Evolutionary conservation across 2,888 invertebrate species (phyloP).

Genomic region (Hyposoter dolosus): DNA sequence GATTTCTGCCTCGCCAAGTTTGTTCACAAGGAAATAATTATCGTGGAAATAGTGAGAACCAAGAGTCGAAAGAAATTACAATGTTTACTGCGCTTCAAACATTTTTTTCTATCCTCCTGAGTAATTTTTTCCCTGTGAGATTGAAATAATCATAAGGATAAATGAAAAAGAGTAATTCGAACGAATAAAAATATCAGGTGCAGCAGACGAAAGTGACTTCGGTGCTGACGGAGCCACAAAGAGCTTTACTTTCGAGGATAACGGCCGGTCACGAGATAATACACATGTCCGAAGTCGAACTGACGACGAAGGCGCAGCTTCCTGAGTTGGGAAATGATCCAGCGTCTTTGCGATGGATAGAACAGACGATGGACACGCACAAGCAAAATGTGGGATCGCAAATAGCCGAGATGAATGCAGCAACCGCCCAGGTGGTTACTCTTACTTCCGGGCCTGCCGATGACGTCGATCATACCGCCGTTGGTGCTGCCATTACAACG

Average conservation of each 20-base stretch:
- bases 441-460: conserved; percentile 93
- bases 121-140: background rate
- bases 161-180: conserved; percentile 73
- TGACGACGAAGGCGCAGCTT: conserved; percentile 87
- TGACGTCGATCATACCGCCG: conserved; percentile 97
- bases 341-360: conserved; percentile 96
- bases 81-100: background rate
- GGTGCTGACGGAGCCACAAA: conserved; percentile 95
- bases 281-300: conserved; percentile 92
- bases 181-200: conserved; percentile 85
- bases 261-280: conserved; percentile 95
- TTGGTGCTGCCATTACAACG: conserved; percentile 98
- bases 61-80: background rate
- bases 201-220: conserved; percentile 95
- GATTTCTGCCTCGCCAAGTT: background rate
- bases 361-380: conserved; percentile 96
- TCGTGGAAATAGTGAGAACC: background rate
- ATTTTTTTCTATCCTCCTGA: background rate
- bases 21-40: background rate
- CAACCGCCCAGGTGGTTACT: conserved; percentile 98
- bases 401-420: conserved; percentile 99
- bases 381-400: conserved; percentile 98
- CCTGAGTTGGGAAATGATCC: conserved; percentile 94
- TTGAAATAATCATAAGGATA: conserved; percentile 54
- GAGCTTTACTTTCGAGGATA: conserved; percentile 96